phyloP scores from a whole-genome alignment of 2,113 vertebrate genomes.

The Mungos mungo region DNA sequence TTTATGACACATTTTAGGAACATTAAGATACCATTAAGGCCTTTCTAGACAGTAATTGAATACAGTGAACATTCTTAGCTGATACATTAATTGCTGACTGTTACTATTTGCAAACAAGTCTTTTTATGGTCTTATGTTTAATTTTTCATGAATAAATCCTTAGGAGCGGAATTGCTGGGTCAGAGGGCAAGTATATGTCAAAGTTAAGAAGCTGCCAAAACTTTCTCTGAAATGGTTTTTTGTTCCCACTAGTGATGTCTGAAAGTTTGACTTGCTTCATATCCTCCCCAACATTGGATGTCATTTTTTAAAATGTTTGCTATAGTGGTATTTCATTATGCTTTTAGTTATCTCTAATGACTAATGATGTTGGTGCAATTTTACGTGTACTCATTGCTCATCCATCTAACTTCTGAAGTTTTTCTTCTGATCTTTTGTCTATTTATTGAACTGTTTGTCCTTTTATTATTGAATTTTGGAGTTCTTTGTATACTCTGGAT shows the following conservation, averaged over 20 bases:
- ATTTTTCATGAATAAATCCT: not conserved
- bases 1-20: slow-evolving; percentile 1
- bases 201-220: not conserved
- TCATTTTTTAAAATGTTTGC: not conserved
- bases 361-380: not conserved
- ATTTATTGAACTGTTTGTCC: not conserved
- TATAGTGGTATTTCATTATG: not conserved
- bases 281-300: not conserved
- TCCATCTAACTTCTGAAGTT: not conserved
- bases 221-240: not conserved
- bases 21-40: not conserved
- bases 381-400: not conserved
- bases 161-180: not conserved
- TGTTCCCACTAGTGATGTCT: not conserved
- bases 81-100: not conserved
- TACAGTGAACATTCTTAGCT: not conserved
- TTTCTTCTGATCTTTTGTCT: not conserved
- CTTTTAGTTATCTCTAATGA: not conserved
- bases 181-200: not conserved
- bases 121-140: slow-evolving; percentile 3
- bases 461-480: not conserved
- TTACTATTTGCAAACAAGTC: not conserved
- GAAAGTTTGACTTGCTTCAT: not conserved
- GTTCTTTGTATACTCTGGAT: not conserved
- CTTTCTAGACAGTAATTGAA: not conserved